Evolutionary conservation across 2,888 invertebrate species (phyloP).

Genomic region (Pristionchus entomophagus): DNA sequence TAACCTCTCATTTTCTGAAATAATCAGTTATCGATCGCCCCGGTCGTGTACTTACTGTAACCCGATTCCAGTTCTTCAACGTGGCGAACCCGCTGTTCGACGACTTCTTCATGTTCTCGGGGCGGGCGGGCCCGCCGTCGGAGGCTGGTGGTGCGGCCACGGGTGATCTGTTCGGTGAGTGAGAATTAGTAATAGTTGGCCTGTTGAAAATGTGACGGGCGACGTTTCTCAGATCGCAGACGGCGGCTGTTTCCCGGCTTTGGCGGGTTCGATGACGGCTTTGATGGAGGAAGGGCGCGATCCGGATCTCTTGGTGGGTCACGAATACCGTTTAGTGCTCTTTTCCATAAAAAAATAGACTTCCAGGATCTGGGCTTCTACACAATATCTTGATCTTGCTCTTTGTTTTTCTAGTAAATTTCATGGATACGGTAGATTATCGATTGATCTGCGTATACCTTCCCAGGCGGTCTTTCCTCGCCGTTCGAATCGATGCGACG

Average conservation of each 20-base stretch:
- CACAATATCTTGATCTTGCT: too few species aligned
- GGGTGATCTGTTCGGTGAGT: conserved; percentile 26
- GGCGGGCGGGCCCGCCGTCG: background rate
- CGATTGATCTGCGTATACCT: background rate
- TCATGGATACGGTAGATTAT: too few species aligned
- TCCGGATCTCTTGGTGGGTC: background rate
- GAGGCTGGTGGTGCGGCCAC: conserved; percentile 13
- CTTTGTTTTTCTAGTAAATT: too few species aligned
- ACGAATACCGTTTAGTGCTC: background rate
- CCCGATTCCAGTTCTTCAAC: conserved; percentile 49
- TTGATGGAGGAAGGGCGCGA: conserved; percentile 9
- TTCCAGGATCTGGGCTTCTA: too few species aligned
- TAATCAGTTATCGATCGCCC: background rate
- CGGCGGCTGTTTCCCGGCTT: conserved; percentile 43
- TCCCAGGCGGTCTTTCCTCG: conserved; percentile 39
- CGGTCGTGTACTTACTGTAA: background rate
- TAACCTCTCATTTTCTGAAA: background rate
- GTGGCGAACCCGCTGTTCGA: conserved; percentile 50
- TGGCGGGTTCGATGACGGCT: conserved; percentile 44
- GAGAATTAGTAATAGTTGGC: background rate
- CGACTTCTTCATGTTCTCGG: conserved; percentile 48
- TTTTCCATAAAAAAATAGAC: too few species aligned
- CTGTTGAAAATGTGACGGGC: background rate
- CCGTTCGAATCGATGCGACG: background rate
- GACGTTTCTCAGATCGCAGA: conserved; percentile 36